Evolutionary conservation across 92 coral and sea anemone genomes (phyloP).

Genomic region (Epizoanthus fatuus): DNA sequence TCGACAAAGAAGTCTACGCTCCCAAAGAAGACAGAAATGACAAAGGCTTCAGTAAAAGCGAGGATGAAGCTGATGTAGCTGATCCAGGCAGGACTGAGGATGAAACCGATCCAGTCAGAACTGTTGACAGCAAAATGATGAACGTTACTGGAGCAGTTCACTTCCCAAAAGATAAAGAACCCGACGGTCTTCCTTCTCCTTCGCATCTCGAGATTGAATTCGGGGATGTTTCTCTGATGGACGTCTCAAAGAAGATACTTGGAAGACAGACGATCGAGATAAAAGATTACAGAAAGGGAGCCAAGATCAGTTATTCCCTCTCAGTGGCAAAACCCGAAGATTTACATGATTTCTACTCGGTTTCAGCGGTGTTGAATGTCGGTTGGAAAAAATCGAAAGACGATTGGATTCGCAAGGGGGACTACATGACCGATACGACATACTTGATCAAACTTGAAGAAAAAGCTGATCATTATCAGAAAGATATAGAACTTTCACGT

Average conservation of each 20-base stretch:
- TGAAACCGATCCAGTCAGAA: too few species aligned
- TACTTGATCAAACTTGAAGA: conserved; percentile 63
- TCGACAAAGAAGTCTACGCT: conserved; percentile 37
- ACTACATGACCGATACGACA: conserved; percentile 77
- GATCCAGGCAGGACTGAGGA: conserved; percentile 1
- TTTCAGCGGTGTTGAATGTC: conserved; percentile 92
- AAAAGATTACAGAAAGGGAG: conserved; percentile 71
- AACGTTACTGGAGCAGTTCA: conserved; percentile 30
- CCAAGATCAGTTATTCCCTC: conserved; percentile 78
- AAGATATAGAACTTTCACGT: conserved; percentile 75
- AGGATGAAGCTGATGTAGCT: background rate
- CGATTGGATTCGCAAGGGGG: conserved; percentile 81
- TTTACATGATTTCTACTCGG: conserved; percentile 50
- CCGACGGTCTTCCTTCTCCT: conserved; percentile 60
- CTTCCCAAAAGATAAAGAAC: conserved; percentile 60
- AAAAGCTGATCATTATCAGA: conserved; percentile 53
- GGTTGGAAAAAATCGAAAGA: conserved; percentile 84
- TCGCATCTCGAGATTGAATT: conserved; percentile 82
- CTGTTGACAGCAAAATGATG: conserved; percentile 50
- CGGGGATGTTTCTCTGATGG: conserved; percentile 79
- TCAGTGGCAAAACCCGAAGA: conserved; percentile 71
- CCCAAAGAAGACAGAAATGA: conserved; percentile 47
- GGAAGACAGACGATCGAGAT: conserved; percentile 72
- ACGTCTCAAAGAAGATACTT: conserved; percentile 62
- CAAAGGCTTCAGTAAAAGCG: background rate